These are phyloP conservation scores for Salarias fasciatus DNA, from an alignment of 2,797 vertebrate genomes.

Conservation along the genomic window DNA sequence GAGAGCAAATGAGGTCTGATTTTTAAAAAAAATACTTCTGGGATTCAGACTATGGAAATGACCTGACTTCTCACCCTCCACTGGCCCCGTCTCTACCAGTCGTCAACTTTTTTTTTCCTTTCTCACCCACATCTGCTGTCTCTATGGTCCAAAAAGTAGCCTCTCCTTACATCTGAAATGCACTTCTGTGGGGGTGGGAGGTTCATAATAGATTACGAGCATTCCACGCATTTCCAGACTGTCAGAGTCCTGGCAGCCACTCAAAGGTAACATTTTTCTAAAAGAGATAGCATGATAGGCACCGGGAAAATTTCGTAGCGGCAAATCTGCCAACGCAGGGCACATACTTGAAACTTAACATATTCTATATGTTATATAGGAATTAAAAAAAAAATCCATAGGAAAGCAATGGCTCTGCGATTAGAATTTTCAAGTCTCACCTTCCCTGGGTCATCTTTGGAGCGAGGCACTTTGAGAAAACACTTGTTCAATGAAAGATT, in stretches of 20 bases:
- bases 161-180: slow-evolving; percentile 60
- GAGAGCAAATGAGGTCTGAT: slow-evolving; percentile 33
- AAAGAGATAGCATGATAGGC: slow-evolving; percentile 43
- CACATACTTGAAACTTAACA: slow-evolving; percentile 24
- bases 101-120: slow-evolving; percentile 19
- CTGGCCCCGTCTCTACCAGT: slow-evolving; percentile 24
- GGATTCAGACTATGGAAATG: slow-evolving; percentile 32
- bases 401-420: no score
- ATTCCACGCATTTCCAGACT: slow-evolving; percentile 74
- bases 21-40: slow-evolving; percentile 32
- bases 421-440: slow-evolving; percentile 73
- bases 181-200: slow-evolving; percentile 61
- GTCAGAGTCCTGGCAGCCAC: slow-evolving; percentile 67
- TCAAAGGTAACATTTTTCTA: slow-evolving; percentile 72
- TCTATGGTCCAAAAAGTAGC: slow-evolving; percentile 33
- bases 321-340: slow-evolving; percentile 30
- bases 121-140: slow-evolving; percentile 46
- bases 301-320: slow-evolving; percentile 30
- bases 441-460: slow-evolving; percentile 96
- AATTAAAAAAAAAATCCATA: no score
- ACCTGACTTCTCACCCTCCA: slow-evolving; percentile 39
- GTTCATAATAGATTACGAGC: slow-evolving; percentile 70
- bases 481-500: slow-evolving; percentile 96
- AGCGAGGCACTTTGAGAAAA: slow-evolving; percentile 98
- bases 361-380: no score